These are phyloP conservation scores for Sphaerophoria rueppellii DNA, from an alignment of 2,888 invertebrate genomes.

Conservation along the genomic window DNA sequence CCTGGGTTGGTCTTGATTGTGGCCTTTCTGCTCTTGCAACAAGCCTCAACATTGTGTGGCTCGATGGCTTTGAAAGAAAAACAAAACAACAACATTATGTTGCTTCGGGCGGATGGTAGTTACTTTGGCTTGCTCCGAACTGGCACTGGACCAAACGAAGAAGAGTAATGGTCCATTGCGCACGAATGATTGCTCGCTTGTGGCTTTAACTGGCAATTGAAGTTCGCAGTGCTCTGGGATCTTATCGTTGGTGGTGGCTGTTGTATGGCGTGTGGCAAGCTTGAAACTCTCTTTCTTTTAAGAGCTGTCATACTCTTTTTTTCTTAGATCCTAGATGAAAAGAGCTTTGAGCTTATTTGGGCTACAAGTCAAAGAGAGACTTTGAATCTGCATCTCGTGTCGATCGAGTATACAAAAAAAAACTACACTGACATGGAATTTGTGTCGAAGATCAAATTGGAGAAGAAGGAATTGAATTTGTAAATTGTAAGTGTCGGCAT, in stretches of 20 bases:
- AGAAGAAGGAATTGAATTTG: constrained; percentile 43
- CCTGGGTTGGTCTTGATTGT: constrained; percentile 68
- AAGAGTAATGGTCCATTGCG: constrained; percentile 73
- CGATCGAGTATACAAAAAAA: background rate
- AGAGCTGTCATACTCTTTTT: constrained; percentile 27
- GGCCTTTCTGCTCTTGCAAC: constrained; percentile 45
- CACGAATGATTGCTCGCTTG: constrained; percentile 72
- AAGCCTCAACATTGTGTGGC: constrained; percentile 34
- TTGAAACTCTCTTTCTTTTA: constrained; percentile 49
- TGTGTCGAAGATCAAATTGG: constrained; percentile 45
- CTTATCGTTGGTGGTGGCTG: constrained; percentile 34
- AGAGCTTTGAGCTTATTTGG: constrained; percentile 47
- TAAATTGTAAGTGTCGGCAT: constrained; percentile 58
- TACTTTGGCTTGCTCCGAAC: constrained; percentile 57
- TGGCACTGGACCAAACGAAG: constrained; percentile 63
- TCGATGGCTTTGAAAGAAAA: background rate
- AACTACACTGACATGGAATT: constrained; percentile 43
- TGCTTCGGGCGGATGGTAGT: constrained; percentile 55
- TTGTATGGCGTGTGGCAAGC: constrained; percentile 13
- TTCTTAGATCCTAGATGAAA: background rate
- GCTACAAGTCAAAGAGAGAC: constrained; percentile 52
- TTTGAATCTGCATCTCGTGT: constrained; percentile 15
- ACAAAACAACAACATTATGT: constrained; percentile 37
- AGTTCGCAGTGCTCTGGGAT: constrained; percentile 49
- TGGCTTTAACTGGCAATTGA: constrained; percentile 66